These are phyloP conservation scores for Hydrozoanthus gracilis DNA, from an alignment of 92 coral and sea anemone genomes.

Conservation along the genomic window DNA sequence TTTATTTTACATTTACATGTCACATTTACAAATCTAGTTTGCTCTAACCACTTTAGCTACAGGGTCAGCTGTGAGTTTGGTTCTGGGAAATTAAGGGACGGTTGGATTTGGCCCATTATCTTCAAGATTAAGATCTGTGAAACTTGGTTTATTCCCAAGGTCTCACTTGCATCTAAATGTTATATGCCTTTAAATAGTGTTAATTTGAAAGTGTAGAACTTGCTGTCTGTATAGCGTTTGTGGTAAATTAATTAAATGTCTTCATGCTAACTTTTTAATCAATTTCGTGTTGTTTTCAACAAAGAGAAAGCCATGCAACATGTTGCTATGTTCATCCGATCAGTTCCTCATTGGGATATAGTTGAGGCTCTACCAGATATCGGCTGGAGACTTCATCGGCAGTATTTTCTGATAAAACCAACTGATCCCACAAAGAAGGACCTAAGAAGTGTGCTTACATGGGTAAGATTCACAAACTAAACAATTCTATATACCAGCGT, in stretches of 20 bases:
- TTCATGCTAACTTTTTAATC: not conserved
- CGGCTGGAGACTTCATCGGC: constrained; percentile 93
- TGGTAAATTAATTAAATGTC: not conserved
- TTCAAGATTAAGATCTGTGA: no score
- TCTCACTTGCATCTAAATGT: no score
- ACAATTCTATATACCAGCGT: no score
- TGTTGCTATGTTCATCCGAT: constrained; percentile 97
- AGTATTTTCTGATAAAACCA: constrained; percentile 87
- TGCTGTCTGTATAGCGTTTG: not conserved
- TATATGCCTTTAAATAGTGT: no score
- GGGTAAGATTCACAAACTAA: constrained; percentile 63
- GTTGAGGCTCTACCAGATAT: constrained; percentile 87
- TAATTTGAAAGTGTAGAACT: no score
- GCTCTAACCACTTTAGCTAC: no score
- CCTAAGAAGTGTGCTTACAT: constrained; percentile 80
- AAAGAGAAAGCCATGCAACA: constrained; percentile 85
- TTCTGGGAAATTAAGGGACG: no score
- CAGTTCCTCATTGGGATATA: constrained; percentile 96
- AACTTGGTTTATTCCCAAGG: no score
- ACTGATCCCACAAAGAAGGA: constrained; percentile 87
- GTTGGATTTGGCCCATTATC: no score
- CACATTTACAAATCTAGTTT: no score
- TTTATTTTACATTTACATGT: no score
- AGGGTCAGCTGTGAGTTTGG: no score
- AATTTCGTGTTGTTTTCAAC: not conserved